Percentiles rank a stretch among this genome's conserved stretches.
These are phyloP conservation scores for Electrona antarctica DNA, from an alignment of 2,113 vertebrate genomes.

Conservation along the genomic window DNA sequence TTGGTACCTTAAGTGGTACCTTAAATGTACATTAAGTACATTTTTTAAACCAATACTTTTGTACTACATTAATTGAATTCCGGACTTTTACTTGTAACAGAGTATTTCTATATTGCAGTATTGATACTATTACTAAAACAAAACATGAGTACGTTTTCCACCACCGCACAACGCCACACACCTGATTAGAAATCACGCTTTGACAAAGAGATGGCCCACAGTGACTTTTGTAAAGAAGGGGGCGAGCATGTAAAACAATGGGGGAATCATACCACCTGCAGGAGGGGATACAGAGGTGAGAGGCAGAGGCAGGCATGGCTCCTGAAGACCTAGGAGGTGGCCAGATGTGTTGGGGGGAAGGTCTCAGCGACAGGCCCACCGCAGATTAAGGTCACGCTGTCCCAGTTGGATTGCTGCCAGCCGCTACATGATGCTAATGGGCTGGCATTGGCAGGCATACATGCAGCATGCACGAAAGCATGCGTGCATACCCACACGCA, in stretches of 20 bases:
- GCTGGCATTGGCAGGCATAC: slow-evolving; percentile 36
- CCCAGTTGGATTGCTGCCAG: slow-evolving; percentile 63
- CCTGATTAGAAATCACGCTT: slow-evolving; percentile 48
- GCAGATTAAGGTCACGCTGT: slow-evolving; percentile 71
- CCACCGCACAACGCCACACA: slow-evolving; percentile 11
- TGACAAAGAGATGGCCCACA: slow-evolving; percentile 43
- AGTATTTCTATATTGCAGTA: no score
- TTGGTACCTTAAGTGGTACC: no score
- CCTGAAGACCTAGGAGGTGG: slow-evolving; percentile 29
- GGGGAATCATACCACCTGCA: slow-evolving; percentile 40
- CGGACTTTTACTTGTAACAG: no score
- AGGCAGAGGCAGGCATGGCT: slow-evolving; percentile 15
- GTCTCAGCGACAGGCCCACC: slow-evolving; percentile 36
- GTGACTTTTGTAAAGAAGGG: slow-evolving; percentile 17
- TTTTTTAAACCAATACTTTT: no score
- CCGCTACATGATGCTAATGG: slow-evolving; percentile 67
- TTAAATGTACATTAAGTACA: no score
- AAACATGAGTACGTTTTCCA: background rate
- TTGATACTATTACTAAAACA: no score
- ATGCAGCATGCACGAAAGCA: background rate
- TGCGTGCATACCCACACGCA: background rate
- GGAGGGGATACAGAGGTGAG: background rate
- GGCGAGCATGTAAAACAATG: slow-evolving; percentile 27
- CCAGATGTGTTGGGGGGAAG: slow-evolving; percentile 59
- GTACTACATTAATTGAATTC: no score